Percentiles rank a stretch among this genome's conserved stretches.
Conservation (phyloP, 2,888 invertebrate genomes). For the Ophion slaviceki region DNA sequence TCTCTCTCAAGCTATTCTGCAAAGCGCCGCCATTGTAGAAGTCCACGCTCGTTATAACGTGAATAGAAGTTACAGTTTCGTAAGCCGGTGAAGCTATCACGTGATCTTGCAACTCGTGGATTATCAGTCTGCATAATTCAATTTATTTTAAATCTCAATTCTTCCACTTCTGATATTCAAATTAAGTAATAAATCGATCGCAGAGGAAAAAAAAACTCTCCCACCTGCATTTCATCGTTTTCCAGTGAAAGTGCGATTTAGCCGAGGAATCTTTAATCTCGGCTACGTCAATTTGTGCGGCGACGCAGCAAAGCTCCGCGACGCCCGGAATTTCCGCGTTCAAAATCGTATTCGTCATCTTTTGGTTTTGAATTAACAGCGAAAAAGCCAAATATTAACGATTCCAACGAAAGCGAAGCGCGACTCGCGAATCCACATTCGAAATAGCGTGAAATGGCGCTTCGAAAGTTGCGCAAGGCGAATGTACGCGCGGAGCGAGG, state of each 20-base stretch:
- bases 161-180: background rate
- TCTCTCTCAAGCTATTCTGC: conserved; percentile 67
- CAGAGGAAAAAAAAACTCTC: background rate
- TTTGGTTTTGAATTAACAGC: background rate
- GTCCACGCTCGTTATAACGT: conserved; percentile 71
- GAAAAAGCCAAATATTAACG: background rate
- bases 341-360: conserved; percentile 59
- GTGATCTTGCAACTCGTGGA: conserved; percentile 68
- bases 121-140: conserved; percentile 68
- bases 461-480: conserved; percentile 4
- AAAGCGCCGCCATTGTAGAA: conserved; percentile 69
- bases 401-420: background rate
- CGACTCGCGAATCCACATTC: background rate
- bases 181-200: background rate
- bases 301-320: conserved; percentile 72
- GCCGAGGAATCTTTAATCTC: conserved; percentile 74
- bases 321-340: conserved; percentile 65
- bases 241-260: conserved; percentile 77
- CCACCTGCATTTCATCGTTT: conserved; percentile 79
- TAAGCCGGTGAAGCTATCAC: conserved; percentile 76
- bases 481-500: conserved; percentile 4
- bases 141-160: background rate
- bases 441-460: conserved; percentile 8
- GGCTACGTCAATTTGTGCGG: conserved; percentile 72
- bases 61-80: conserved; percentile 70